Evolutionary conservation across 2,888 invertebrate species (phyloP), one percentile per base, ranked within the genome.

Genomic region (Beris morrisii): DNA sequence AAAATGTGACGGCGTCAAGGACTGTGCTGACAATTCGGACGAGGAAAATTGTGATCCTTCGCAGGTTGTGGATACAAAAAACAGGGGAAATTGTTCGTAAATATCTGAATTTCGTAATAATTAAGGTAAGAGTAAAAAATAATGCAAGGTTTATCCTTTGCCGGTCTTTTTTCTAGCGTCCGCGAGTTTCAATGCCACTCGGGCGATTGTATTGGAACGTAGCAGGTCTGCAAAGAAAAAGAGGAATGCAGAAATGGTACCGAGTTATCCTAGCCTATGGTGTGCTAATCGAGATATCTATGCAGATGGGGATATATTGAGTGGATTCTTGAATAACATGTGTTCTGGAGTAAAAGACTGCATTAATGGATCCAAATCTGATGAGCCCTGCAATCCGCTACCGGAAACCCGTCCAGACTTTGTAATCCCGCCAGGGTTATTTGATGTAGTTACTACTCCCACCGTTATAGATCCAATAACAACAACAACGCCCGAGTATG

Each of bases 171-270:
- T 22, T 22, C 3, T 22, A 22, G 22, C 22, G 22, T 3, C 22
- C 1, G 3, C 22, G 3, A 22, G 22, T 22, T 22, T 22, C 22
- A 22, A 22, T 22, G 22, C 22, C 22, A 2, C 3, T 22, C 22
- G 22, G 22, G 22, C 22, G 22, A 22, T 1, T 22, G 3, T 22
- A 22, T 22, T 22, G 22, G 22, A 22, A 22, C 22, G 2, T 1
- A 22, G 22, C 22, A 22, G 22, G 66, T 54, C 0, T 76, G 76
- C 0, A 85, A 87, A 70, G 82, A 83, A 2, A 82, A 11, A 2
- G 9, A 30, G 1, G 61, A 75, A 61, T 76, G 75, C 52, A 2
- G 12, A 0, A 75, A 76, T 69, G 69, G 69, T 13, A 72, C 73
- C 72, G 0, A 64, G 65, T 1, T 44, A 69, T 28, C 15, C 4